A percentile compares a stretch with the other conserved stretches of the same genome.
These are phyloP conservation scores for Meliscaeva auricollis DNA, from an alignment of 2,888 invertebrate genomes.

Conservation along the genomic window DNA sequence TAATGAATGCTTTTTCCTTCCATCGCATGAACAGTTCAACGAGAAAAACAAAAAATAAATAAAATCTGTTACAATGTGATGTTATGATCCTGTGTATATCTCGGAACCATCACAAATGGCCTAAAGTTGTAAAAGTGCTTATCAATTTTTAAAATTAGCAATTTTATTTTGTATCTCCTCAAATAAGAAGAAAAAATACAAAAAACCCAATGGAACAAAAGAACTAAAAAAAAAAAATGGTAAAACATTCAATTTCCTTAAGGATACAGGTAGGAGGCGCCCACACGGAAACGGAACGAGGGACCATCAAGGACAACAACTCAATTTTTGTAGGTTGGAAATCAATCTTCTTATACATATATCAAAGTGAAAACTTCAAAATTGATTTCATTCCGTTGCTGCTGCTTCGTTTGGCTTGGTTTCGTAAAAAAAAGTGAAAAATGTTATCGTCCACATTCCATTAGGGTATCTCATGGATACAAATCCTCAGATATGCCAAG, in stretches of 20 bases:
- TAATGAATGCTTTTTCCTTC: constrained; percentile 66
- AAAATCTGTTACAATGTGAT: constrained; percentile 69
- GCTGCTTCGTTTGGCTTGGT: neutral
- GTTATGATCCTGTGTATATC: constrained; percentile 62
- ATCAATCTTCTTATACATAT: constrained; percentile 35
- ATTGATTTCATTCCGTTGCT: constrained; percentile 60
- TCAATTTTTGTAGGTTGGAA: constrained; percentile 8
- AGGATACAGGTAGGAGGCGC: neutral
- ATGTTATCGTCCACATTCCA: constrained; percentile 66
- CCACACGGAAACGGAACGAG: neutral
- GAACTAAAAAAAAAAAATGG: neutral
- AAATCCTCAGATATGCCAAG: constrained; percentile 43
- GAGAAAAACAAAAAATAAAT: constrained; percentile 26
- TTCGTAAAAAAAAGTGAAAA: constrained; percentile 56
- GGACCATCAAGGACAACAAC: neutral
- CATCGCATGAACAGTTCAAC: constrained; percentile 25
- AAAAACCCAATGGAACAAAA: constrained; percentile 8
- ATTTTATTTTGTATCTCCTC: constrained; percentile 38
- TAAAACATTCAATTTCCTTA: neutral
- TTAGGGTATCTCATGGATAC: constrained; percentile 55
- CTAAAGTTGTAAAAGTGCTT: constrained; percentile 29
- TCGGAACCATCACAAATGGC: constrained; percentile 30
- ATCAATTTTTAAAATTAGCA: constrained; percentile 52
- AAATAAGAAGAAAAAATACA: neutral
- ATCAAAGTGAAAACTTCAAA: constrained; percentile 35